Evolutionary conservation across 2,888 invertebrate species (phyloP).

Genomic region (Frankliniella intonsa): DNA sequence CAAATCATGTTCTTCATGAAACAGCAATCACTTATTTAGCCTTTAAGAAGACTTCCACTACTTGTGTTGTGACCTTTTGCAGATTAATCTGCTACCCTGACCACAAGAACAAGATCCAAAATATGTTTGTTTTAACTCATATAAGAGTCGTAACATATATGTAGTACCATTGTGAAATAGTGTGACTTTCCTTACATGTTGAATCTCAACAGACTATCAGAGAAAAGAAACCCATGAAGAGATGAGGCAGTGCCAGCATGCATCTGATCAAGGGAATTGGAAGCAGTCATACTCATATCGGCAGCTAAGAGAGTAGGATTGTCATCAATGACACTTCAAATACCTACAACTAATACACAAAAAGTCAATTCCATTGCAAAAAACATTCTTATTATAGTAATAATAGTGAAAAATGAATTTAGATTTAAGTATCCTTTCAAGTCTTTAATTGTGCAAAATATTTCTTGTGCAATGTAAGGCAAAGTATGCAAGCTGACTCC

Average conservation of each 20-base stretch:
- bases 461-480: constrained; percentile 2
- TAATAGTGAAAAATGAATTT: constrained; percentile 23
- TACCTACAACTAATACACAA: background rate
- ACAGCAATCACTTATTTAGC: background rate
- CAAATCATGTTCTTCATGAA: background rate
- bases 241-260: background rate
- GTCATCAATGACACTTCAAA: background rate
- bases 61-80: constrained; percentile 14
- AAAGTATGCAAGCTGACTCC: constrained; percentile 2
- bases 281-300: background rate
- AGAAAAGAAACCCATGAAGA: background rate
- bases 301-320: constrained; percentile 8
- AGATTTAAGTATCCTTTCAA: constrained; percentile 10
- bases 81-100: constrained; percentile 8
- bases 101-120: background rate
- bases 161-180: background rate
- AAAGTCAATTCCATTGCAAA: constrained; percentile 26
- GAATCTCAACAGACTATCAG: background rate
- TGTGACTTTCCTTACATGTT: background rate
- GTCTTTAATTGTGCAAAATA: constrained; percentile 27
- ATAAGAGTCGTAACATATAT: background rate
- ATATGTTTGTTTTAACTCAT: constrained; percentile 2
- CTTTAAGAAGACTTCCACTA: background rate
- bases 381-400: constrained; percentile 15
- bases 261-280: constrained; percentile 1